Evolutionary conservation across 1,140 invertebrate species (phyloP), one percentile per base, ranked within the genome.

Genomic region (Danaus melanippus): DNA sequence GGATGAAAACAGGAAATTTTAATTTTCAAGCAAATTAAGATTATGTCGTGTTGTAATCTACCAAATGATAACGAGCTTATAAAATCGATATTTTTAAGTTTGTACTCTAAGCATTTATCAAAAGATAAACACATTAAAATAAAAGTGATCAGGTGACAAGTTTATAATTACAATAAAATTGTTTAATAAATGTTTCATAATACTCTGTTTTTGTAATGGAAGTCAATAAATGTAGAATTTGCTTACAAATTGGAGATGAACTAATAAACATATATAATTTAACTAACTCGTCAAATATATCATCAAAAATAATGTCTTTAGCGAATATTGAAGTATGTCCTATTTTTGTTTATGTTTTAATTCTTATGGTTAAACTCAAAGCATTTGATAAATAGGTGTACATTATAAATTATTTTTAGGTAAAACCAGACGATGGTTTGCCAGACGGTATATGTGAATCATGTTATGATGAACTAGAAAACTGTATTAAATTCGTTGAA

Each of bases 401-500:
- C 15, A 47, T 53, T 42, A 40, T 57, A 12, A 59, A 56, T 64
- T 49, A 58, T 49, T 81, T 77, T 39, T 55, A 88, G 86, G 79
- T 87, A 55, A 50, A 69, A 50, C 69, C 71, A 17, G 71, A 73
- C 50, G 86, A 88, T 67, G 73, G 69, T 7, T 62, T 87, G n/a
- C 84, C 85, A 46, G 66, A 63, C 39, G 61, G 50, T 51, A 80
- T 88, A 56, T 88, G 86, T 64, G 54, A 45, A 32, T 65, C 43
- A 52, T 87, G 85, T 60, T 49, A 75, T 39, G 58, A 71, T 52
- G 69, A 62, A 54, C 53, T 88, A 46, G 69, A 84, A 9, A 56
- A 60, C 10, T 87, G 84, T 50, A 68, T 82, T 47, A 60, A 76
- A 54, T 88, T 87, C 66, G 76, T 80, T 62, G 47, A 72, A 39